phyloP scores from a whole-genome alignment of 2,113 vertebrate species.

The Gymnobelideus leadbeateri region DNA sequence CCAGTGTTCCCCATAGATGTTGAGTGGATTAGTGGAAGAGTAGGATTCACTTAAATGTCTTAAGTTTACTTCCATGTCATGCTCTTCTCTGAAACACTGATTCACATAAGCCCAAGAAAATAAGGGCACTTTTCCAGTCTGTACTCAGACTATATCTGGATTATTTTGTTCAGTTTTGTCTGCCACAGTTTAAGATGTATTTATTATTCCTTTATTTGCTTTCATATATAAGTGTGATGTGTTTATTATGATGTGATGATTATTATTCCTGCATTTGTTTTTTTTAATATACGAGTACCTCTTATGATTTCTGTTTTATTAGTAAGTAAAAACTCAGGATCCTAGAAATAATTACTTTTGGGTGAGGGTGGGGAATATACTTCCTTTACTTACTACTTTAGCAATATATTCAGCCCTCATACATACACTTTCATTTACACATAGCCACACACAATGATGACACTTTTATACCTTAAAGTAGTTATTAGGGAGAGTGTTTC shows the following conservation, averaged over 20 bases:
- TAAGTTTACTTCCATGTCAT: not conserved
- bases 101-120: not conserved
- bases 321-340: not conserved
- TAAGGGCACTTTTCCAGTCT: not conserved
- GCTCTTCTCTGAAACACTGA: not conserved
- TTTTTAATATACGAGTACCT: not conserved
- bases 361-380: not conserved
- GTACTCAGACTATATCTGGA: not conserved
- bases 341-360: not conserved
- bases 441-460: not conserved
- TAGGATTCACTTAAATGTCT: not conserved
- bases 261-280: not conserved
- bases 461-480: not conserved
- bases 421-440: not conserved
- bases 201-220: not conserved
- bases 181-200: not conserved
- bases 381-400: not conserved
- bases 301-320: not conserved
- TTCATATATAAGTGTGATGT: not conserved
- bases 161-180: not conserved
- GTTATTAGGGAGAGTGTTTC: not conserved
- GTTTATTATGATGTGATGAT: not conserved
- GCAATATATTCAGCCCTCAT: not conserved
- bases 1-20: not conserved
- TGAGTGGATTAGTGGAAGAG: not conserved